phyloP scores from a whole-genome alignment of 2,113 vertebrate genomes.

The Myodes glareolus region DNA sequence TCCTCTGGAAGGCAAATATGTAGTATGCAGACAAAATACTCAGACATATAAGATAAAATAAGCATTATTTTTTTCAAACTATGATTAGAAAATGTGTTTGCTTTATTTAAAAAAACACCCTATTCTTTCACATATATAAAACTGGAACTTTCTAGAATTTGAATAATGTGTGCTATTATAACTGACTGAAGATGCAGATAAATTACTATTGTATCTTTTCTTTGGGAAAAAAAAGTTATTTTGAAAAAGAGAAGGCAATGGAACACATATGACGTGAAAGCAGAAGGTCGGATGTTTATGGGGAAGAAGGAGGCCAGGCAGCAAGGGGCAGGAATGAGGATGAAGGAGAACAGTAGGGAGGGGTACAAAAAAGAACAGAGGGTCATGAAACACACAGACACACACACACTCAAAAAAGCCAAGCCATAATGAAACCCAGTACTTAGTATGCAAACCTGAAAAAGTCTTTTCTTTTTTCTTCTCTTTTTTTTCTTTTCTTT shows the following conservation, averaged over 20 bases:
- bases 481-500: no score
- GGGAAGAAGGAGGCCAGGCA: background rate
- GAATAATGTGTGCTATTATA: background rate
- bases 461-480: background rate
- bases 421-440: background rate
- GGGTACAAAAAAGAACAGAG: background rate
- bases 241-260: background rate
- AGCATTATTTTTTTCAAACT: background rate
- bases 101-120: background rate
- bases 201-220: background rate
- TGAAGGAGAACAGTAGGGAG: background rate
- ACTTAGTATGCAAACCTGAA: background rate
- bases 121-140: background rate
- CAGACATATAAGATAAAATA: background rate
- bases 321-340: no score
- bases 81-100: conserved; percentile 38
- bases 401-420: background rate
- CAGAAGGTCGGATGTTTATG: background rate
- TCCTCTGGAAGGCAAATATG: background rate
- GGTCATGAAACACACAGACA: background rate
- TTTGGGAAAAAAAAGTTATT: background rate
- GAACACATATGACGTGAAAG: background rate
- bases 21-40: background rate
- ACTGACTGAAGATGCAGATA: conserved; percentile 10
- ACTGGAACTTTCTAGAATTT: conserved; percentile 30